Conservation (phyloP, 2,888 invertebrate species). For the Hymenopus coronatus region DNA sequence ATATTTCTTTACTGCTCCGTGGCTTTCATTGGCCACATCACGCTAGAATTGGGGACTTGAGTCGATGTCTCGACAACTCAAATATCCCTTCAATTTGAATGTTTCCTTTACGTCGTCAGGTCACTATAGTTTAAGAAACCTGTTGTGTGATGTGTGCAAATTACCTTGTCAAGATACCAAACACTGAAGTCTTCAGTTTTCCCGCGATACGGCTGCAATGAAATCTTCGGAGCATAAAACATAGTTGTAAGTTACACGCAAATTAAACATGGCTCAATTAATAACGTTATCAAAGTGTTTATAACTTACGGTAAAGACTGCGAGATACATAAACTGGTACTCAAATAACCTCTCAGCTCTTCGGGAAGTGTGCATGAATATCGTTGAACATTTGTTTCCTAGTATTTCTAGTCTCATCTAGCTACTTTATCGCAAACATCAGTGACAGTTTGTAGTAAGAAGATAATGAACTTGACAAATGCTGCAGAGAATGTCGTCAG, state of each 20-base stretch:
- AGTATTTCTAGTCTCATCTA: neutral
- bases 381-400: neutral
- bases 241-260: neutral
- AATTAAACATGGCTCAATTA: constrained; percentile 29
- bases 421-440: neutral
- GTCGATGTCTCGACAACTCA: neutral
- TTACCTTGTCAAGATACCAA: neutral
- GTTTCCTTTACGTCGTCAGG: neutral
- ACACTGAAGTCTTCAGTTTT: neutral
- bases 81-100: neutral
- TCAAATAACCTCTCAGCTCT: neutral
- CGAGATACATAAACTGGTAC: neutral
- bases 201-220: neutral
- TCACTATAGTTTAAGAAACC: neutral
- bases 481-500: neutral
- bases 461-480: neutral
- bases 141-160: neutral
- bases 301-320: neutral
- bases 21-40: neutral
- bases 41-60: neutral
- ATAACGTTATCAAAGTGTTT: constrained; percentile 26
- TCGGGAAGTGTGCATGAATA: constrained; percentile 17
- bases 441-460: neutral
- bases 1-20: neutral
- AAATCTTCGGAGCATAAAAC: neutral